A percentile compares a stretch with the other conserved stretches of the same genome.
Conservation (phyloP, 2,113 vertebrate species). For the Anseranas semipalmata region DNA sequence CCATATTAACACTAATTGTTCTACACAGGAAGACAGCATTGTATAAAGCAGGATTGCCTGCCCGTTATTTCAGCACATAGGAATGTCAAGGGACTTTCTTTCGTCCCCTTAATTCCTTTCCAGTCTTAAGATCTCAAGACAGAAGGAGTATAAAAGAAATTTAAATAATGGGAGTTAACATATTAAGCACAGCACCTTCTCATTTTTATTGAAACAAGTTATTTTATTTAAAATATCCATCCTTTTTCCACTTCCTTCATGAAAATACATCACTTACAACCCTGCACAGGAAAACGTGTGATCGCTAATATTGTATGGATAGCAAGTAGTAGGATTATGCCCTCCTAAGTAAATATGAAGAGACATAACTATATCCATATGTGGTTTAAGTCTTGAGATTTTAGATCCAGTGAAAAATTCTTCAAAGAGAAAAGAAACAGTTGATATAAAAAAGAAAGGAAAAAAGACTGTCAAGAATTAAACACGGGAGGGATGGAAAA, state of each 20-base stretch:
- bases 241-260: not conserved
- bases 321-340: not conserved
- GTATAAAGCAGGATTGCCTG: slow-evolving; percentile 19
- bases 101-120: slow-evolving; percentile 23
- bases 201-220: not conserved
- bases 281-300: not conserved
- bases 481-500: not conserved
- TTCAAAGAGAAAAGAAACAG: not conserved
- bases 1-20: slow-evolving; percentile 62
- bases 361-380: slow-evolving; percentile 2
- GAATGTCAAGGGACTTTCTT: slow-evolving; percentile 24
- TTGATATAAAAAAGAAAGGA: not conserved
- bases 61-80: not conserved
- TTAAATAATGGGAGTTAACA: not conserved
- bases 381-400: not conserved
- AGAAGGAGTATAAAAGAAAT: slow-evolving; percentile 13
- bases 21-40: slow-evolving; percentile 48
- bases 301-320: fast-evolving
- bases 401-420: not conserved
- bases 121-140: not conserved
- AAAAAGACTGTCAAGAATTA: not conserved
- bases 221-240: not conserved
- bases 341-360: not conserved
- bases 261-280: not conserved
- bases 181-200: not conserved